phyloP scores from a whole-genome alignment of 2,888 invertebrate genomes.

The Pterostichus madidus region DNA sequence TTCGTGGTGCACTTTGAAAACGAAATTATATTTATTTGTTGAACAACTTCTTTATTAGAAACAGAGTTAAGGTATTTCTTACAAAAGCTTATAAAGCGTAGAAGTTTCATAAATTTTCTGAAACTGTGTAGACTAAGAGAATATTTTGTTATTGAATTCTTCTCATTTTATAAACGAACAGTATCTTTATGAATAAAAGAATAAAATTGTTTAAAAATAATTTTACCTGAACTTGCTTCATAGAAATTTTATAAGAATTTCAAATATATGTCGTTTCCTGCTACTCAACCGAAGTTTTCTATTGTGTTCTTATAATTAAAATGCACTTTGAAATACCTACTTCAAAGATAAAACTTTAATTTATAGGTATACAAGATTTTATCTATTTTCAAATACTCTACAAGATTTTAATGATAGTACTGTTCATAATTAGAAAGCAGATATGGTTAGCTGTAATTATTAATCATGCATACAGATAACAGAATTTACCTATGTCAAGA shows the following conservation, averaged over 20 bases:
- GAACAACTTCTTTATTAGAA: constrained; percentile 40
- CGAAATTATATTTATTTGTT: constrained; percentile 50
- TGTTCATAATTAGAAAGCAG: too few species aligned
- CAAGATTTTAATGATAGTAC: too few species aligned
- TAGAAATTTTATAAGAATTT: neutral
- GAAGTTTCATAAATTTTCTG: constrained; percentile 34
- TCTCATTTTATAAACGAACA: constrained; percentile 37
- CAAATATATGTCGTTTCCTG: too few species aligned
- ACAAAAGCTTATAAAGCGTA: constrained; percentile 43
- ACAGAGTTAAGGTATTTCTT: constrained; percentile 41
- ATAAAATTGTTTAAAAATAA: constrained; percentile 38
- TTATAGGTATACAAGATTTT: too few species aligned
- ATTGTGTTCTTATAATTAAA: too few species aligned
- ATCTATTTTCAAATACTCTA: too few species aligned
- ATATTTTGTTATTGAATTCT: constrained; percentile 44
- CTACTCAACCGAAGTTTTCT: too few species aligned
- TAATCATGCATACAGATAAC: too few species aligned
- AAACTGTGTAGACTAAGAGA: constrained; percentile 35
- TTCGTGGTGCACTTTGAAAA: constrained; percentile 26
- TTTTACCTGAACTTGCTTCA: neutral
- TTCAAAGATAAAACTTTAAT: too few species aligned
- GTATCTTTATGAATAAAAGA: constrained; percentile 1
- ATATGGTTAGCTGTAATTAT: too few species aligned
- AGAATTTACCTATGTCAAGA: too few species aligned
- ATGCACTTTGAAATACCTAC: too few species aligned